phyloP scores from a whole-genome alignment of 2,888 invertebrate genomes.

The Chalcosyrphus nemorum region DNA sequence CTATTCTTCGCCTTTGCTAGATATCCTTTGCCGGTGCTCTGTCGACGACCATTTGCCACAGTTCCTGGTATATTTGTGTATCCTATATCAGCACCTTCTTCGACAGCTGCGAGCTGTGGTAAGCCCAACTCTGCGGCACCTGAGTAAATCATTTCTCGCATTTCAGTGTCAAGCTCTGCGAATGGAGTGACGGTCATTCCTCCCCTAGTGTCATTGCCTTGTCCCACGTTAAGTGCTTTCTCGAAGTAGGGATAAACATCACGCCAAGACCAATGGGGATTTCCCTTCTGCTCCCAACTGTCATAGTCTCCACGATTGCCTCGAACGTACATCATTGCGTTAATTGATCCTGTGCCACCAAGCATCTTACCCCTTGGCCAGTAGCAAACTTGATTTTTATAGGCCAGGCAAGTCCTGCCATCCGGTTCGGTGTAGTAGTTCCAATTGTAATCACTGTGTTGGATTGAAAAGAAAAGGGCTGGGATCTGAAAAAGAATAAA shows the following conservation, averaged over 20 bases:
- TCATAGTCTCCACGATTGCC: conserved; percentile 84
- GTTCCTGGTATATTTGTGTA: conserved; percentile 85
- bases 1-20: conserved; percentile 81
- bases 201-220: too few relatives aligned
- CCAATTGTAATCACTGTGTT: conserved; percentile 76
- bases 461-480: conserved; percentile 73
- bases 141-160: conserved; percentile 85
- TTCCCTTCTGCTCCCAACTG: conserved; percentile 84
- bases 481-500: conserved; percentile 78
- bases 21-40: conserved; percentile 84
- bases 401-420: conserved; percentile 76
- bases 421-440: conserved; percentile 76
- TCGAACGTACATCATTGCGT: conserved; percentile 85
- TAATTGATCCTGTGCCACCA: conserved; percentile 85
- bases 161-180: conserved; percentile 76
- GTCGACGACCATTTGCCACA: conserved; percentile 83
- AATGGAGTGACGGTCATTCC: conserved; percentile 81
- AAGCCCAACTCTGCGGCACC: conserved; percentile 87
- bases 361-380: conserved; percentile 87
- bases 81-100: conserved; percentile 83
- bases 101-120: conserved; percentile 84
- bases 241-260: conserved; percentile 82
- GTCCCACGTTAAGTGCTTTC: conserved; percentile 82
- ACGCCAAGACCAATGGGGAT: conserved; percentile 84
- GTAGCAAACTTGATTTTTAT: conserved; percentile 76